Conservation (phyloP, 2,888 invertebrate species). For the Exocentrus adspersus region DNA sequence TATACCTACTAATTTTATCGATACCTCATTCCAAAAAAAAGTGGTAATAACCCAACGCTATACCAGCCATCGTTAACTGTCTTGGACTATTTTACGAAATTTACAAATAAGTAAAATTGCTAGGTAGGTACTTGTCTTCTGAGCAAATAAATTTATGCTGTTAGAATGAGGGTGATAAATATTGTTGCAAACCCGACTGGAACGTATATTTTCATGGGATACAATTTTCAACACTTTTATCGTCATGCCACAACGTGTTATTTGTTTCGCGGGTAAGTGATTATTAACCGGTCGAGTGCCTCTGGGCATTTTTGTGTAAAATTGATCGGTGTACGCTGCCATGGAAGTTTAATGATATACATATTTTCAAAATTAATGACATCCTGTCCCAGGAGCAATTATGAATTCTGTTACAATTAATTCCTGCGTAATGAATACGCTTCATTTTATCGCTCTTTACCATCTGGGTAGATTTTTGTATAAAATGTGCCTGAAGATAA, state of each 20-base stretch:
- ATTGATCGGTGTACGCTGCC: constrained; percentile 1
- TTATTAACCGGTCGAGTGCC: constrained; percentile 3
- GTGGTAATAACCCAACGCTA: too few species aligned
- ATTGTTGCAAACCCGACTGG: background rate
- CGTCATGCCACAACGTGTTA: constrained; percentile 1
- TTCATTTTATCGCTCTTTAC: too few species aligned
- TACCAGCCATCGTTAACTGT: too few species aligned
- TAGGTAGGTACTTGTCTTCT: too few species aligned
- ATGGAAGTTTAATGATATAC: background rate
- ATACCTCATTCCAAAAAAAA: too few species aligned
- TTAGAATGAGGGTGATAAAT: constrained; percentile 2
- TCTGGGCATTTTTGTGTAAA: constrained; percentile 8
- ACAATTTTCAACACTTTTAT: constrained; percentile 16
- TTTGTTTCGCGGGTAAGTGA: constrained; percentile 13
- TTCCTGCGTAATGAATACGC: background rate
- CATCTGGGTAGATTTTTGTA: too few species aligned
- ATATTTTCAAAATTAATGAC: background rate
- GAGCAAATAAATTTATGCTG: too few species aligned
- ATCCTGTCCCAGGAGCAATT: background rate
- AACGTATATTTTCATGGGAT: constrained; percentile 12
- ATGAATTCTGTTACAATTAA: background rate
- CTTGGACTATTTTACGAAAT: too few species aligned
- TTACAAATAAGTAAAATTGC: too few species aligned
- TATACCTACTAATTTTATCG: too few species aligned
- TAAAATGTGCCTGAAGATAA: too few species aligned